Percentiles rank a stretch among this genome's conserved stretches.
These are phyloP conservation scores for Aphaenogaster ashmeadi DNA, from an alignment of 1,140 invertebrate genomes.

Conservation along the genomic window DNA sequence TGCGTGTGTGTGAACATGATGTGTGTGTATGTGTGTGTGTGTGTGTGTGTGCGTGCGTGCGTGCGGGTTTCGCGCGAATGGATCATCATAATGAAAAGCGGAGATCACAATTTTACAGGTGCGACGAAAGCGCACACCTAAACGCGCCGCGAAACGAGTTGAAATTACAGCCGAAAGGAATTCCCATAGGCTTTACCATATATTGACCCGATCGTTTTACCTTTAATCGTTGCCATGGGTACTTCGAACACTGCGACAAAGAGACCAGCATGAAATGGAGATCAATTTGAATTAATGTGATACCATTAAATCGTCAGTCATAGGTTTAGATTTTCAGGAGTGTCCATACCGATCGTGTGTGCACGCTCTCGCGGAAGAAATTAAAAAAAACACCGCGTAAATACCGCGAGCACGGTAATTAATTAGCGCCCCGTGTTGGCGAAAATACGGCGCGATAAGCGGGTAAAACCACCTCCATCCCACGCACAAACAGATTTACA, in stretches of 20 bases:
- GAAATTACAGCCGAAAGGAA: constrained; percentile 77
- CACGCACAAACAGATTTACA: constrained; percentile 45
- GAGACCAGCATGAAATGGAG: constrained; percentile 78
- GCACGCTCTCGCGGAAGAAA: constrained; percentile 36
- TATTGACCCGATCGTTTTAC: constrained; percentile 77
- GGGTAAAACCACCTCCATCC: constrained; percentile 6
- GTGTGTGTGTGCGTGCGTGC: not conserved
- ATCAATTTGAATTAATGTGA: constrained; percentile 76
- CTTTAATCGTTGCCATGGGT: constrained; percentile 77
- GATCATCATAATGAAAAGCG: constrained; percentile 61
- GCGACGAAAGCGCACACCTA: constrained; percentile 18
- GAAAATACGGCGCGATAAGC: constrained; percentile 56
- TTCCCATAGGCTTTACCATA: constrained; percentile 74
- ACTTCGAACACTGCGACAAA: constrained; percentile 77
- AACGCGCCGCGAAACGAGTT: constrained; percentile 59
- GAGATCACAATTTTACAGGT: constrained; percentile 66
- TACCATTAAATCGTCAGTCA: constrained; percentile 71
- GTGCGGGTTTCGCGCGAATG: constrained; percentile 34
- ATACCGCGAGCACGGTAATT: constrained; percentile 56
- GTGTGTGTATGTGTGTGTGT: not conserved
- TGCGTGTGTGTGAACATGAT: not conserved
- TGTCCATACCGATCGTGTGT: constrained; percentile 32
- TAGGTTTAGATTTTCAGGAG: constrained; percentile 62
- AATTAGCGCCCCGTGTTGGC: constrained; percentile 51
- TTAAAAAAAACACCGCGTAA: constrained; percentile 34